Conservation (phyloP, 2,888 invertebrate genomes). For the Oithona nana region DNA sequence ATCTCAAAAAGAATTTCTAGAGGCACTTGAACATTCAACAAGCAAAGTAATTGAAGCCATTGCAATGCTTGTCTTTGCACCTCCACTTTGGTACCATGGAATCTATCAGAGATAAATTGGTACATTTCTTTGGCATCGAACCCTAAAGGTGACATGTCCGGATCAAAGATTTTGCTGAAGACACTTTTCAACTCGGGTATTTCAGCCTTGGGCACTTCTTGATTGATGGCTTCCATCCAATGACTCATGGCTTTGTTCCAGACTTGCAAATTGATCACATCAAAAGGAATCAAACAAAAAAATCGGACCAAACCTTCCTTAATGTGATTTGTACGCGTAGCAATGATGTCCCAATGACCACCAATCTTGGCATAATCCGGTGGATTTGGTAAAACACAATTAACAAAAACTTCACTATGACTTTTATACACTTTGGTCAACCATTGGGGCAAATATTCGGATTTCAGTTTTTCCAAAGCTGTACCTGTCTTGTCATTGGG, state of each 20-base stretch:
- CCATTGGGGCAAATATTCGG: conserved; percentile 83
- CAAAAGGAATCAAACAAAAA: conserved; percentile 90
- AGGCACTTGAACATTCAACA: conserved; percentile 73
- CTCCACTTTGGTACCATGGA: conserved; percentile 55
- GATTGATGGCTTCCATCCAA: conserved; percentile 94
- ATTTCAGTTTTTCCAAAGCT: conserved; percentile 73
- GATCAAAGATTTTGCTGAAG: conserved; percentile 53
- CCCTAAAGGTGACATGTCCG: conserved; percentile 81
- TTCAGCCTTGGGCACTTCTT: conserved; percentile 75
- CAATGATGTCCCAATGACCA: conserved; percentile 17
- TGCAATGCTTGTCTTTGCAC: conserved; percentile 70
- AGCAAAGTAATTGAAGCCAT: conserved; percentile 41
- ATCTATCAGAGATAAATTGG: conserved; percentile 70
- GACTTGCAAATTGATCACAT: conserved; percentile 82
- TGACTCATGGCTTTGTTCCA: conserved; percentile 98
- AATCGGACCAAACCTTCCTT: conserved; percentile 73
- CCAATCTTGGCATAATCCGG: conserved; percentile 61
- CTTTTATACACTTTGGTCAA: conserved; percentile 57
- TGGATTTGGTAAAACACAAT: conserved; percentile 85
- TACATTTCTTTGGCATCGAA: conserved; percentile 88
- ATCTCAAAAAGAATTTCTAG: conserved; percentile 66
- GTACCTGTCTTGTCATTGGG: conserved; percentile 58
- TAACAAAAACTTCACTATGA: conserved; percentile 73
- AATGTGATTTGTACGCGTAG: conserved; percentile 9
- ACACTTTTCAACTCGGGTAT: conserved; percentile 50